Evolutionary conservation across 2,113 vertebrate genomes (phyloP).

Genomic region (Platysteira castanea): DNA sequence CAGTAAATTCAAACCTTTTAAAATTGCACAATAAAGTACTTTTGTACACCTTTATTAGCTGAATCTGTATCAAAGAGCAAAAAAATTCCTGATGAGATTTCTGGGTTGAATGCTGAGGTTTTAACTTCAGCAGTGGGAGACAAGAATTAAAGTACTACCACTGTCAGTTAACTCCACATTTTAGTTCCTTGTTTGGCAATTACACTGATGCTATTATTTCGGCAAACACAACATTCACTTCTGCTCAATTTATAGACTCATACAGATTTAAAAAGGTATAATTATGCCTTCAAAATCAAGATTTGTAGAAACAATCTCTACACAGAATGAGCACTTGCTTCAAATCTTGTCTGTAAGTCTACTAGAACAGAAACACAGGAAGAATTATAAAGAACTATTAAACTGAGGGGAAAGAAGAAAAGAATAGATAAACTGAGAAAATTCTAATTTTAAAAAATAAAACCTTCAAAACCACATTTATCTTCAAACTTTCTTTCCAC

Average conservation of each 20-base stretch:
- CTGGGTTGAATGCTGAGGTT: not conserved
- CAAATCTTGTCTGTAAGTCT: not conserved
- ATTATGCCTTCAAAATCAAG: not conserved
- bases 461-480: not conserved
- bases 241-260: not conserved
- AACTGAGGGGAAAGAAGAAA: not conserved
- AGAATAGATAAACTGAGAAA: not conserved
- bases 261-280: not conserved
- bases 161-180: not conserved
- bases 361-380: not conserved
- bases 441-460: not conserved
- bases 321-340: not conserved
- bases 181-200: not conserved
- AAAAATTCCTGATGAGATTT: not conserved
- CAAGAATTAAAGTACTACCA: not conserved
- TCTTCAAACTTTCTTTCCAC: not conserved
- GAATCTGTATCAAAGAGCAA: not conserved
- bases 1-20: constrained; percentile 1
- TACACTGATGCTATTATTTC: not conserved
- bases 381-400: not conserved
- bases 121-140: not conserved
- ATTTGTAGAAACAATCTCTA: not conserved
- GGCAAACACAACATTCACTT: not conserved
- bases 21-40: not conserved
- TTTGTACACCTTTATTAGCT: not conserved